Evolutionary conservation across 2,888 invertebrate genomes (phyloP).

Genomic region (Heteropelma amictum): DNA sequence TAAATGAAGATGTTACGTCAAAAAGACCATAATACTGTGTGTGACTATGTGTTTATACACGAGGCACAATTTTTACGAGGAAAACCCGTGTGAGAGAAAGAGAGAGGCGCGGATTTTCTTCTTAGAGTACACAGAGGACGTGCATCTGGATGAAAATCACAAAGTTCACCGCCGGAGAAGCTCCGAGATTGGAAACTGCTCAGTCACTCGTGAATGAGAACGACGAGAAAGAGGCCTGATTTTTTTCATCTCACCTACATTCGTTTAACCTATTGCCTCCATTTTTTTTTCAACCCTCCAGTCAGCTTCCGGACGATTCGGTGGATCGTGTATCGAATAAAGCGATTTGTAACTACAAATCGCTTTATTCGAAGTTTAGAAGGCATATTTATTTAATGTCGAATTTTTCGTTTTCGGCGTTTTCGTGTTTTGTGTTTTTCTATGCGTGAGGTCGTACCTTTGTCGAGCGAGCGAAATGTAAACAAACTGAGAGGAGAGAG

Average conservation of each 20-base stretch:
- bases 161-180: slow-evolving; percentile 45
- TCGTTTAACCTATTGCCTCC: slow-evolving; percentile 2
- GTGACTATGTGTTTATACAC: neutral
- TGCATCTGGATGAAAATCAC: slow-evolving; percentile 51
- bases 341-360: too few species aligned
- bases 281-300: neutral
- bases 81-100: slow-evolving; percentile 25
- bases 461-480: too few species aligned
- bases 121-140: slow-evolving; percentile 37
- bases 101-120: neutral
- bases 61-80: slow-evolving; percentile 37
- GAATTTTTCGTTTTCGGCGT: too few species aligned
- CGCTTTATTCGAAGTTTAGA: too few species aligned
- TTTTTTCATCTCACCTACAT: slow-evolving; percentile 7
- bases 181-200: slow-evolving; percentile 25
- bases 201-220: slow-evolving; percentile 40
- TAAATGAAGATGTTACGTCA: slow-evolving; percentile 34
- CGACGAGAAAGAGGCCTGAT: slow-evolving; percentile 47
- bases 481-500: too few species aligned
- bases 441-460: too few species aligned
- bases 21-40: slow-evolving; percentile 26
- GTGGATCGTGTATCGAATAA: too few species aligned
- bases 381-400: too few species aligned
- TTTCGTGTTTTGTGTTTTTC: too few species aligned
- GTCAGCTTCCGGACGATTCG: neutral